Evolutionary conservation across 2,888 invertebrate species (phyloP), one percentile per base, ranked within the genome.

Genomic region (Pseudococcus longispinus): DNA sequence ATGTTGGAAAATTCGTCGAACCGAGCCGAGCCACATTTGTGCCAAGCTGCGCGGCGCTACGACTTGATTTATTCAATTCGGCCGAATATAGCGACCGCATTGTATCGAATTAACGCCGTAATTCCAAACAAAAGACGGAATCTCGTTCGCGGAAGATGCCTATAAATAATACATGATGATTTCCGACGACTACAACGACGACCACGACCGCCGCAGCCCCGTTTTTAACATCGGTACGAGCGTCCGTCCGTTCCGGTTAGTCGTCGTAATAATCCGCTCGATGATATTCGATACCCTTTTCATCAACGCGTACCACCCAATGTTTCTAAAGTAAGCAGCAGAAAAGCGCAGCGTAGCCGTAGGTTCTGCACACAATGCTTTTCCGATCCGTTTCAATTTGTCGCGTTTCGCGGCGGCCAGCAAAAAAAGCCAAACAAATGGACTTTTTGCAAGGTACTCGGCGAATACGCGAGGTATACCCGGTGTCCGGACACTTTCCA

Each of bases 81-180:
- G 82, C 42, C 82, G 13, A 82, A 82, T 23, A 46, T 26, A 46
- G 51, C 46, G 18, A 85, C 77, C 74, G 85, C 85, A 85, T 77
- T 77, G 84, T 84, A 84, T 84, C 84, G 65, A 84, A 84, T 84
- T 84, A 84, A 84, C 84, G 55, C 84, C 29, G 84, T 70, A 84
- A 84, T 84, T 84, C 9, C 55, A 9, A 60, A 84, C 84, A 84
- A 84, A 84, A 84, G 84, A 70, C 74, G 85, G 51, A 85, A 42
- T 46, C 42, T 77, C 74, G 51, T 20, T 44, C 51, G 46, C 85
- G 85, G 85, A 85, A 85, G 85, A 85, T 46, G 85, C 85, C 85
- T 85, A 85, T 85, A 85, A 85, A 85, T 85, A 85, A 85, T 85
- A 85, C 85, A 85, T 85, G 85, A 85, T 77, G 77, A 77, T 85